These are phyloP conservation scores for Acanthopleura granulata DNA, from an alignment of 2,888 invertebrate species.

Conservation along the genomic window DNA sequence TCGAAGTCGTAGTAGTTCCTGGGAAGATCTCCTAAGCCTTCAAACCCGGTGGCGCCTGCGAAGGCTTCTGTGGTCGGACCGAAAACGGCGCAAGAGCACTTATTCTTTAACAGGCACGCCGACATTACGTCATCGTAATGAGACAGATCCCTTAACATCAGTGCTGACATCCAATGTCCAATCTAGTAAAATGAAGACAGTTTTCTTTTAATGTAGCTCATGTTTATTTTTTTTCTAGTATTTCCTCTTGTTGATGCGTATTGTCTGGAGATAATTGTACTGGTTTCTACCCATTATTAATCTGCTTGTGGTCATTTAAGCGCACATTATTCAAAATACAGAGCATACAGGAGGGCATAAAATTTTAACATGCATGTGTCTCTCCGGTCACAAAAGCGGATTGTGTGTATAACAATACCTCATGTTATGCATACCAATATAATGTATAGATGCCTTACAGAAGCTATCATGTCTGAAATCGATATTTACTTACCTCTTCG, in stretches of 20 bases:
- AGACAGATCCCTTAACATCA: background rate
- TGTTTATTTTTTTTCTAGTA: too few relatives aligned
- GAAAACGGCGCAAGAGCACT: background rate
- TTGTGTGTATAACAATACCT: too few relatives aligned
- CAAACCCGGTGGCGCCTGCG: background rate
- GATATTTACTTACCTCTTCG: background rate
- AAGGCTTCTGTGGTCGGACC: background rate
- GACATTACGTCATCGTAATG: background rate
- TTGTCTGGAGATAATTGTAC: too few relatives aligned
- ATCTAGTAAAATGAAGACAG: slow-evolving; percentile 33
- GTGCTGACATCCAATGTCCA: slow-evolving; percentile 30
- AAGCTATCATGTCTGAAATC: background rate
- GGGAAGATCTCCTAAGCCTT: slow-evolving; percentile 23
- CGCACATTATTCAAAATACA: too few relatives aligned
- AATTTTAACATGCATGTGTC: too few relatives aligned
- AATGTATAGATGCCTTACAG: background rate
- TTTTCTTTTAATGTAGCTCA: too few relatives aligned
- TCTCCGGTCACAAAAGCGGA: too few relatives aligned
- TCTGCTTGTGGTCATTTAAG: too few relatives aligned
- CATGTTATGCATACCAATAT: background rate
- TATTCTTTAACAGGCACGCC: background rate
- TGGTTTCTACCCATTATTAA: too few relatives aligned
- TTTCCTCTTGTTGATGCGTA: too few relatives aligned
- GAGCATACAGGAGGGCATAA: too few relatives aligned
- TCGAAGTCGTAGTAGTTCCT: slow-evolving; percentile 55